Percentiles rank a stretch among this genome's conserved stretches.
Evolutionary conservation across 2,113 vertebrate genomes (phyloP).

Genomic region (Penelope pileata): DNA sequence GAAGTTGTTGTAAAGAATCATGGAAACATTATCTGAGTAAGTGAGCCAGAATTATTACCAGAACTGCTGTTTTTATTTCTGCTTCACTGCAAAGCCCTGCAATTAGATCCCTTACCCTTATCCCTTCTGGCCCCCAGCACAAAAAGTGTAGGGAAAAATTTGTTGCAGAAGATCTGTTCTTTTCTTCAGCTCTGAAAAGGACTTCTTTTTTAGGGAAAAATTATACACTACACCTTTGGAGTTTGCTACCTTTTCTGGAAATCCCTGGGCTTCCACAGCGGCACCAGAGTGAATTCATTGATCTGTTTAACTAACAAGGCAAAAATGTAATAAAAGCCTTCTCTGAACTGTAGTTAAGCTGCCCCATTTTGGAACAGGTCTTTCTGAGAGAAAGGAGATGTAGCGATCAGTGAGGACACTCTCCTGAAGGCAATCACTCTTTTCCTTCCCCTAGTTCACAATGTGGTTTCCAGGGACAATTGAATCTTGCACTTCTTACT

Average conservation of each 20-base stretch:
- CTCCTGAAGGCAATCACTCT: not conserved
- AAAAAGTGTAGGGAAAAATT: not conserved
- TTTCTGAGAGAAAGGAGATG: not conserved
- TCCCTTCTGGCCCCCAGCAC: not conserved
- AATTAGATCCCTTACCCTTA: not conserved
- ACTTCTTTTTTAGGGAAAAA: not conserved
- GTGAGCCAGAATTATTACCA: conserved; percentile 28
- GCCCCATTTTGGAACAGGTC: not conserved
- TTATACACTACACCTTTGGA: not conserved
- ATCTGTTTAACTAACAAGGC: not conserved
- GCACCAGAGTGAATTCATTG: conserved; percentile 10
- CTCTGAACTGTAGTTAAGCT: not conserved
- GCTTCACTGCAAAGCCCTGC: not conserved
- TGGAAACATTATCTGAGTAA: conserved; percentile 20
- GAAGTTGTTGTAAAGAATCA: conserved; percentile 33
- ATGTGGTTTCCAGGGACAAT: not conserved
- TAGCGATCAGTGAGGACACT: not conserved
- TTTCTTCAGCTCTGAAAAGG: not conserved
- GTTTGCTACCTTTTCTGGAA: not conserved
- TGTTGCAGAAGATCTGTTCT: not conserved
- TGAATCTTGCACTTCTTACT: not conserved
- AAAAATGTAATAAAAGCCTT: not conserved
- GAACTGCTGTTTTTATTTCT: conserved; percentile 19
- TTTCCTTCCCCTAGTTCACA: not conserved
- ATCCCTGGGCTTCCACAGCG: not conserved